Evolutionary conservation across 2,113 vertebrate species (phyloP).

Genomic region (Hypocryptadius cinnamomeus): DNA sequence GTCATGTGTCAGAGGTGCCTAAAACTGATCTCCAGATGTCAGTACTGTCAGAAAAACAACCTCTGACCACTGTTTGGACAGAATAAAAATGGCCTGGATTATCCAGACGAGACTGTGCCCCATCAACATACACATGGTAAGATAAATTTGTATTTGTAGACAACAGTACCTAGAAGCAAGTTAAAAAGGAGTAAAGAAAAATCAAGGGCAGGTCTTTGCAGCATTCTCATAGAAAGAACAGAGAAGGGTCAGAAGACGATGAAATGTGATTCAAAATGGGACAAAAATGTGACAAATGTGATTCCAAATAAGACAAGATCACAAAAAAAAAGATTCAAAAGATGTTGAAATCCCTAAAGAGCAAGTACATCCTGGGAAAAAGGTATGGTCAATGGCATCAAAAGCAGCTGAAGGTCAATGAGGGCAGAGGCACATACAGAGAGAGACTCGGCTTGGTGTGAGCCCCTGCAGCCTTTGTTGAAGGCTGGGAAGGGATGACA

Average conservation of each 20-base stretch:
- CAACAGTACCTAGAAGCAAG: not conserved
- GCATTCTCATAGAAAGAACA: not conserved
- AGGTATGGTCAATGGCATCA: not conserved
- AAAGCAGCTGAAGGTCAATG: not conserved
- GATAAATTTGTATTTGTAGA: not conserved
- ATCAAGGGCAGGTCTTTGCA: not conserved
- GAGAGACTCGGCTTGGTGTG: not conserved
- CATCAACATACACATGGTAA: not conserved
- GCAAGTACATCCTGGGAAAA: not conserved
- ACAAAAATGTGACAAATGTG: not conserved
- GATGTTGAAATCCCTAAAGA: not conserved
- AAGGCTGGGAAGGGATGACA: not conserved
- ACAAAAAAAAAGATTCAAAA: not conserved
- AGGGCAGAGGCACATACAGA: not conserved
- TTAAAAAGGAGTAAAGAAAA: not conserved
- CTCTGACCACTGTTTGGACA: not conserved
- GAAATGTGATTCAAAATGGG: not conserved
- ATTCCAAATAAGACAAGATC: not conserved
- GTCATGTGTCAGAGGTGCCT: not conserved
- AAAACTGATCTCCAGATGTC: not conserved
- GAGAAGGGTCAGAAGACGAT: not conserved
- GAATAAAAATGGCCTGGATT: not conserved
- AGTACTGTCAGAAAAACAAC: not conserved
- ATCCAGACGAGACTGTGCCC: not conserved
- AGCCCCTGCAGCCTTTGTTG: not conserved